phyloP scores from a whole-genome alignment of 2,797 vertebrate species.

The Crenichthys baileyi region DNA sequence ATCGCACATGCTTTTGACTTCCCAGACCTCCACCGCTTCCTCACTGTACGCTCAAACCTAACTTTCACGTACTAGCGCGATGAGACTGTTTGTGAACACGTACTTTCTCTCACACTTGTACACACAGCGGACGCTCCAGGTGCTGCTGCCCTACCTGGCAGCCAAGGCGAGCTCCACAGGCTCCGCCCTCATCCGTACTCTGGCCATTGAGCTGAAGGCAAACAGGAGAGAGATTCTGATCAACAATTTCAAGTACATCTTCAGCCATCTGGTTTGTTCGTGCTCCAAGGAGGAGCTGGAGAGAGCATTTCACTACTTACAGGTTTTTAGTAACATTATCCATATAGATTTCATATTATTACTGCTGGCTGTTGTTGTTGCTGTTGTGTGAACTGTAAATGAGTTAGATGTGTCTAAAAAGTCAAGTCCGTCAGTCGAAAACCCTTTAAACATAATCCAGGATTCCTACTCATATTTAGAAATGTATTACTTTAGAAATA shows the following conservation, averaged over 20 bases:
- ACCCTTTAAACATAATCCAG: neutral
- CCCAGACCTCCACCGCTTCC: conserved; percentile 95
- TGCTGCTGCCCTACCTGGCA: conserved; percentile 94
- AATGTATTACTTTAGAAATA: neutral
- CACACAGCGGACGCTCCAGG: conserved; percentile 90
- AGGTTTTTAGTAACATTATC: conserved; percentile 77
- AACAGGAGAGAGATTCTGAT: conserved; percentile 96
- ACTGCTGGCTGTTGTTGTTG: neutral
- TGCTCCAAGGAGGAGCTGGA: conserved; percentile 97
- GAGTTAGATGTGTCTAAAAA: neutral
- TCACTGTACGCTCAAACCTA: conserved; percentile 80
- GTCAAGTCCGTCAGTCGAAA: neutral
- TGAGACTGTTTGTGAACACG: neutral
- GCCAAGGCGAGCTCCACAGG: conserved; percentile 94
- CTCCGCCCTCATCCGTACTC: conserved; percentile 91
- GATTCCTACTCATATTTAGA: neutral
- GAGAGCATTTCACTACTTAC: conserved; percentile 93
- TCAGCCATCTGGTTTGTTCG: conserved; percentile 97
- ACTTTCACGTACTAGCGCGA: neutral
- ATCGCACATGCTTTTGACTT: conserved; percentile 97
- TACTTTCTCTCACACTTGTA: neutral
- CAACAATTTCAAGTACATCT: conserved; percentile 99
- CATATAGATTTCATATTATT: neutral
- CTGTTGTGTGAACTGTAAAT: neutral
- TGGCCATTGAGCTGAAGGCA: conserved; percentile 95